These are phyloP conservation scores for Stenoptilia bipunctidactyla DNA, from an alignment of 2,888 invertebrate species.

Conservation along the genomic window DNA sequence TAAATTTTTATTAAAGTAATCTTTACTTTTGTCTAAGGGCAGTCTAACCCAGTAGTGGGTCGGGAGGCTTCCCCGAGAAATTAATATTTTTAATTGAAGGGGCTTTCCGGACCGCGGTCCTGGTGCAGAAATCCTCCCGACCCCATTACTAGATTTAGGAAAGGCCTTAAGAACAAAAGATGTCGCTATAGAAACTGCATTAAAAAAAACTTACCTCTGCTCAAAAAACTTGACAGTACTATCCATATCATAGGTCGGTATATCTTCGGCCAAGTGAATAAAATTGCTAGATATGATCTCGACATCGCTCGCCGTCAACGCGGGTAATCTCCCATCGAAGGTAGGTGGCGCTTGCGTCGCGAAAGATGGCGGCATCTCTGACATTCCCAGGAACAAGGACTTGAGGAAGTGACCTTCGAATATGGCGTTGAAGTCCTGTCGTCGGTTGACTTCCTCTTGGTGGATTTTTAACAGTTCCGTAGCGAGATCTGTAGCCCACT, in stretches of 20 bases:
- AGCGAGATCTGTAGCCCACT: constrained; percentile 89
- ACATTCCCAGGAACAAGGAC: constrained; percentile 90
- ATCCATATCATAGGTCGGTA: constrained; percentile 78
- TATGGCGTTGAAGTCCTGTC: constrained; percentile 82
- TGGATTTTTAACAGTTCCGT: constrained; percentile 84
- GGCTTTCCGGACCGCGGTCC: too few species aligned
- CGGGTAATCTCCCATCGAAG: constrained; percentile 82
- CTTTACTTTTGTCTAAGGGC: too few species aligned
- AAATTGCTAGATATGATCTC: constrained; percentile 74
- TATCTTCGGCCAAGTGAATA: constrained; percentile 75
- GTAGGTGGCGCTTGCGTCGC: constrained; percentile 83
- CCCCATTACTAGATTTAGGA: too few species aligned
- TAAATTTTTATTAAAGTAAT: too few species aligned
- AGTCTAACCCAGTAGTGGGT: too few species aligned
- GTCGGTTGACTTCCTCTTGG: constrained; percentile 83
- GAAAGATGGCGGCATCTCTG: constrained; percentile 86
- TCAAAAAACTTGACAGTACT: constrained; percentile 80
- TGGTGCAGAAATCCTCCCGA: too few species aligned
- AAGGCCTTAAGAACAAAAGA: too few species aligned
- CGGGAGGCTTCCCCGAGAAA: too few species aligned
- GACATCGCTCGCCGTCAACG: constrained; percentile 73
- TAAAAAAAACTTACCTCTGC: constrained; percentile 69
- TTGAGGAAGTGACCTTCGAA: constrained; percentile 90
- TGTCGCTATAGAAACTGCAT: too few species aligned
- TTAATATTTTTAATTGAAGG: too few species aligned